These are phyloP conservation scores for Drosophila pseudotalamancana DNA, from an alignment of 2,888 invertebrate species.

Conservation along the genomic window DNA sequence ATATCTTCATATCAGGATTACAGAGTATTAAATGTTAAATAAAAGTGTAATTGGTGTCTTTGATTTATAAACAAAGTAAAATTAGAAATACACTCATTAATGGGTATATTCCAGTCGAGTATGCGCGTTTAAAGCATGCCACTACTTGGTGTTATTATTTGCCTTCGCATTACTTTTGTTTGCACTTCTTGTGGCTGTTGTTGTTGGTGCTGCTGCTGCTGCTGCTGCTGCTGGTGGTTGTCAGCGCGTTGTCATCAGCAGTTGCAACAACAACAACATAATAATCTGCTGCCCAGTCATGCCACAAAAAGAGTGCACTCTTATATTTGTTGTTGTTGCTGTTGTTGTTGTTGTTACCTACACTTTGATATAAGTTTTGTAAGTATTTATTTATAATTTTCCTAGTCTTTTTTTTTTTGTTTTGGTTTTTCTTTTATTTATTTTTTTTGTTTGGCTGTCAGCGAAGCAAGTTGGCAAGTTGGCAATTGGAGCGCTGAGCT, in stretches of 20 bases:
- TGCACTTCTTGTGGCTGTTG: constrained; percentile 33
- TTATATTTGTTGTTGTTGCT: constrained; percentile 5
- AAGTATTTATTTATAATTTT: constrained; percentile 50
- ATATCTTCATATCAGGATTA: too few relatives aligned
- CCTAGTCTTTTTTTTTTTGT: constrained; percentile 6
- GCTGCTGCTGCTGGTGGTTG: constrained; percentile 20
- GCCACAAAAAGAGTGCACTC: constrained; percentile 50
- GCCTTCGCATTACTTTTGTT: constrained; percentile 42
- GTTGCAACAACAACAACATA: constrained; percentile 26
- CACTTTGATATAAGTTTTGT: constrained; percentile 25
- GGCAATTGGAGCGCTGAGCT: constrained; percentile 37
- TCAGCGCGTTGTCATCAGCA: constrained; percentile 49
- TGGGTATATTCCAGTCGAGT: not conserved
- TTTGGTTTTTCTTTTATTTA: not conserved
- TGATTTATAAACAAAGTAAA: too few relatives aligned
- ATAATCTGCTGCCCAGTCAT: constrained; percentile 41
- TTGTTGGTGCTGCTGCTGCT: constrained; percentile 5
- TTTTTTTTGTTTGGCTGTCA: constrained; percentile 26
- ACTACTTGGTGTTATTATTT: constrained; percentile 20
- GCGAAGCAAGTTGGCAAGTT: constrained; percentile 26
- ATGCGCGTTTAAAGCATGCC: not conserved
- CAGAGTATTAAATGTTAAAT: too few relatives aligned
- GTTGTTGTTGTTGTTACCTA: constrained; percentile 16
- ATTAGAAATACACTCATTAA: too few relatives aligned
- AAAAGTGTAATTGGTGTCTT: too few relatives aligned